phyloP scores from a whole-genome alignment of 1,140 invertebrate genomes.

The Steinernema khuongi region DNA sequence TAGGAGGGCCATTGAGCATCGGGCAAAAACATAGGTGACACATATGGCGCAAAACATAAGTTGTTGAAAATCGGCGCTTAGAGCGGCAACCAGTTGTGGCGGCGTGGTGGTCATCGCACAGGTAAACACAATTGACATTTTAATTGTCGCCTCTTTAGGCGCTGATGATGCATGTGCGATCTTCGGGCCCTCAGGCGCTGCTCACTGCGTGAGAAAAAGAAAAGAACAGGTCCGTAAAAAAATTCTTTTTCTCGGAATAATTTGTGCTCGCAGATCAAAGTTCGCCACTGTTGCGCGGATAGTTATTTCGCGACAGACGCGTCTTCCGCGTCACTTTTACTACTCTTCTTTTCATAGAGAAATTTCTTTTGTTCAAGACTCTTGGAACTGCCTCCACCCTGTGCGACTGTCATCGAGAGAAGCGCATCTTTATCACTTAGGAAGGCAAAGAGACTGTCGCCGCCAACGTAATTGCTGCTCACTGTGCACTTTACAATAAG shows the following conservation, averaged over 20 bases:
- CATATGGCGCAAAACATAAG: not conserved
- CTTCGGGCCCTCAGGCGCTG: not conserved
- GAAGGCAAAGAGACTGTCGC: too few relatives aligned
- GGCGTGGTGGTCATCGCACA: not conserved
- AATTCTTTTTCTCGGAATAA: not conserved
- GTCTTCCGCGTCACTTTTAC: too few relatives aligned
- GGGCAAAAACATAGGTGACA: not conserved
- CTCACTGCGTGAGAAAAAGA: not conserved
- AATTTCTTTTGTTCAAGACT: not conserved
- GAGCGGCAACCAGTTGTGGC: slow-evolving; percentile 11
- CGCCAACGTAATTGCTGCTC: not conserved
- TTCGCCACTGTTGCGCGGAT: too few relatives aligned
- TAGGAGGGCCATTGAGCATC: not conserved
- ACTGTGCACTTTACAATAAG: slow-evolving; percentile 15
- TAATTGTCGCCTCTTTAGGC: not conserved
- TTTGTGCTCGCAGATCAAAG: slow-evolving; percentile 9
- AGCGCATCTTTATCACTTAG: too few relatives aligned
- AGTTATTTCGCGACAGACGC: too few relatives aligned
- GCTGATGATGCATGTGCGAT: not conserved
- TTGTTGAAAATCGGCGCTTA: not conserved
- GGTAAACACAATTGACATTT: slow-evolving; percentile 15
- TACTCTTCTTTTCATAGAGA: too few relatives aligned
- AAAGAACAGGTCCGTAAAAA: not conserved
- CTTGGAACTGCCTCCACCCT: too few relatives aligned
- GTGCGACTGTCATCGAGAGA: too few relatives aligned